Evolutionary conservation across 2,888 invertebrate species (phyloP).

Genomic region (Lochmaea capreae): DNA sequence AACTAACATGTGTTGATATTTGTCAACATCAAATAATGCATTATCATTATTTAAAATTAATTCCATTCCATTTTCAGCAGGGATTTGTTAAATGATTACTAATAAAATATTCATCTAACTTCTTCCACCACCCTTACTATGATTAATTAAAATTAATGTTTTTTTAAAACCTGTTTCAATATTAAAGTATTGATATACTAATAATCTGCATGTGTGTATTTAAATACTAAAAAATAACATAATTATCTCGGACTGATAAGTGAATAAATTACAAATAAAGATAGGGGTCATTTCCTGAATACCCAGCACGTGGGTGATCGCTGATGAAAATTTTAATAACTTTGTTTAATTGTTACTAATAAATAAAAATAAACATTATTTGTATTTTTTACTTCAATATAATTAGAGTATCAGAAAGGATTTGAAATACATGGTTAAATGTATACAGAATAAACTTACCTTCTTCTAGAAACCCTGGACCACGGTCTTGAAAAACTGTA

Average conservation of each 20-base stretch:
- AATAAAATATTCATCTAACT: no score
- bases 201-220: not conserved
- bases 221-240: not conserved
- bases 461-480: slow-evolving; percentile 75
- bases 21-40: no score
- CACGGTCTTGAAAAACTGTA: slow-evolving; percentile 74
- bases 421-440: not conserved
- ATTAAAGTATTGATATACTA: not conserved
- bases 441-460: slow-evolving; percentile 64
- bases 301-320: slow-evolving; percentile 23
- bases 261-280: slow-evolving; percentile 19
- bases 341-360: not conserved
- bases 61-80: no score
- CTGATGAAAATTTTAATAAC: slow-evolving; percentile 4
- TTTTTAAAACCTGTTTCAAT: not conserved
- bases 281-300: slow-evolving; percentile 23
- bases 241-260: not conserved
- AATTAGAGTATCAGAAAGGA: not conserved
- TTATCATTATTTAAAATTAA: no score
- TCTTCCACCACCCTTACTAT: no score
- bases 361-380: not conserved
- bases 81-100: no score
- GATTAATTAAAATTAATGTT: no score
- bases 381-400: not conserved
- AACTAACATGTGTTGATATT: no score